Evolutionary conservation across 2,888 invertebrate species (phyloP).

Genomic region (Agonum fuliginosum): DNA sequence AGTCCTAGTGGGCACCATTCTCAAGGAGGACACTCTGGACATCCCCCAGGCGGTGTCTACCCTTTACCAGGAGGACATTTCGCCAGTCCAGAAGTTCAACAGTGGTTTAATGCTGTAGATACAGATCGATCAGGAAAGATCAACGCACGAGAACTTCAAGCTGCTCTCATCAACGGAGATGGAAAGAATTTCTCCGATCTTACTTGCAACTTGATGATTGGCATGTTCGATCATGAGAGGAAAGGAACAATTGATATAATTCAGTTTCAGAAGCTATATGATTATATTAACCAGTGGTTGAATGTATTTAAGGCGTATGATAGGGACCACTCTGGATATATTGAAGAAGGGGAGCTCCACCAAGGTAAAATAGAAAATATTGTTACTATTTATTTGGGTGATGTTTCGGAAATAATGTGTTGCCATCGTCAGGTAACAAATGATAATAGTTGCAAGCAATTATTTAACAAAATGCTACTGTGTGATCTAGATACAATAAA

Average conservation of each 20-base stretch:
- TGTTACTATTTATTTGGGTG: conserved; percentile 4
- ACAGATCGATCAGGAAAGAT: conserved; percentile 89
- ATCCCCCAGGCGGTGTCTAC: conserved; percentile 69
- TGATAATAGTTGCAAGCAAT: no score
- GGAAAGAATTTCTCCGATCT: conserved; percentile 88
- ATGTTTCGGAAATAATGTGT: neutral
- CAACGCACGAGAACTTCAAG: conserved; percentile 83
- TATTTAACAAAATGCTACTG: no score
- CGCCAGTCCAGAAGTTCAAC: conserved; percentile 83
- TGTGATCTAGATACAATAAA: no score
- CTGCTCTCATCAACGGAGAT: conserved; percentile 89
- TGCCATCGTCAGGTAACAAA: neutral
- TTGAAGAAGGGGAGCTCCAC: conserved; percentile 86
- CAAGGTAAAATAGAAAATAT: conserved; percentile 75
- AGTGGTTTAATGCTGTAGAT: conserved; percentile 83
- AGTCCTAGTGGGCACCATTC: neutral
- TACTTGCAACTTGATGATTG: conserved; percentile 91
- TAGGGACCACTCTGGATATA: conserved; percentile 88
- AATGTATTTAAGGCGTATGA: conserved; percentile 90
- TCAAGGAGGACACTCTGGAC: conserved; percentile 22
- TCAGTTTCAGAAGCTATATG: conserved; percentile 91
- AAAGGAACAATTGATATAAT: conserved; percentile 88
- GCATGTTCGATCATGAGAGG: conserved; percentile 91
- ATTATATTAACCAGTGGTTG: conserved; percentile 93
- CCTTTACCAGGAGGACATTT: conserved; percentile 72